phyloP scores from a whole-genome alignment of 2,888 invertebrate genomes.

The Orthonevra nobilis region DNA sequence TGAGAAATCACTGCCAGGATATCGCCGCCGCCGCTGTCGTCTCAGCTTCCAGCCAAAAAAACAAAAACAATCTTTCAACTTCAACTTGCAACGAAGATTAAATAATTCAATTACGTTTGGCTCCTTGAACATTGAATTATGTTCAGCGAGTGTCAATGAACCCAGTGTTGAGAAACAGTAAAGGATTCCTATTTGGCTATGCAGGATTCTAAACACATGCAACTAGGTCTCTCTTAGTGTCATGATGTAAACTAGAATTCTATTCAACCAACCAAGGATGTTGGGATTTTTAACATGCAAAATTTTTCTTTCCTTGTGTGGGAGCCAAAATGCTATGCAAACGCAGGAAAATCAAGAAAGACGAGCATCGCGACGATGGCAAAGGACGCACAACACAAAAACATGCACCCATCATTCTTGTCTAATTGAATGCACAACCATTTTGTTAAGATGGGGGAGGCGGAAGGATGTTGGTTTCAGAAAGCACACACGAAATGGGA shows the following conservation, averaged over 20 bases:
- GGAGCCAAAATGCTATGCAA: constrained; percentile 51
- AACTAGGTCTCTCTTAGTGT: constrained; percentile 30
- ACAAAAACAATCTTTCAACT: constrained; percentile 43
- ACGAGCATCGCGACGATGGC: neutral
- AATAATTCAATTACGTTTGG: constrained; percentile 67
- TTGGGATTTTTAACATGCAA: no score
- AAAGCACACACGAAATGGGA: neutral
- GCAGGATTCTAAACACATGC: constrained; percentile 41
- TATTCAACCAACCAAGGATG: no score
- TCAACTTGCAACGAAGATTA: constrained; percentile 48
- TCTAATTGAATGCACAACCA: constrained; percentile 66
- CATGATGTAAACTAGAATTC: constrained; percentile 46
- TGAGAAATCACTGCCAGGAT: no score
- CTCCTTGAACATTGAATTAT: constrained; percentile 60
- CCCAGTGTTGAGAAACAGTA: constrained; percentile 6
- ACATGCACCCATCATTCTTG: constrained; percentile 40
- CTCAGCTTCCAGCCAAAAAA: no score
- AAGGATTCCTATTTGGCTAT: constrained; percentile 27
- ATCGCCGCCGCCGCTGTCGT: no score
- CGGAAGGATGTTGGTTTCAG: constrained; percentile 1
- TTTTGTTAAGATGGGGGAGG: constrained; percentile 5
- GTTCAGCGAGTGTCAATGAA: constrained; percentile 59
- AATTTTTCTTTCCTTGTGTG: constrained; percentile 13
- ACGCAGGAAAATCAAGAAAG: constrained; percentile 42
- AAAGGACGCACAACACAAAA: constrained; percentile 7